Percentiles rank a stretch among this genome's conserved stretches.
phyloP scores from a whole-genome alignment of 2,797 vertebrate genomes.

The Amblyraja radiata region DNA sequence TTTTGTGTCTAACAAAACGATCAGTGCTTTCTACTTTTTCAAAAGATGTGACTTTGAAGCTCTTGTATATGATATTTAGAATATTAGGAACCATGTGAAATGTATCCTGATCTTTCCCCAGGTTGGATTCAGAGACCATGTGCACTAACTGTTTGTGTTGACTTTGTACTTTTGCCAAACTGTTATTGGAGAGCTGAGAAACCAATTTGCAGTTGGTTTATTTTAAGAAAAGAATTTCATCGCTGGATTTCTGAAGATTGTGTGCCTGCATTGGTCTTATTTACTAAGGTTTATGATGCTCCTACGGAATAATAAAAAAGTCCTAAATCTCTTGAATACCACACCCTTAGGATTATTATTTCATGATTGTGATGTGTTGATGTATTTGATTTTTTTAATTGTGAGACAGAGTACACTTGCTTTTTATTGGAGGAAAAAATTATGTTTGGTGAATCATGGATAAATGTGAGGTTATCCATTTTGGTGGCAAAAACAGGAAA shows the following conservation, averaged over 20 bases:
- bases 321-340: no score
- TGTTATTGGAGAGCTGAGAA: neutral
- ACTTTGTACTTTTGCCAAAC: slow-evolving; percentile 1
- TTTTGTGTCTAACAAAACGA: neutral
- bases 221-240: neutral
- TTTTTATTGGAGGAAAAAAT: neutral
- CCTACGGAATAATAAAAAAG: no score
- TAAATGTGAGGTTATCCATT: no score
- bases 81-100: neutral
- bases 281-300: neutral
- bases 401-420: neutral
- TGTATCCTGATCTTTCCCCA: neutral
- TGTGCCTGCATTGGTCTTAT: neutral
- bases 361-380: neutral
- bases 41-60: no score
- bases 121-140: neutral
- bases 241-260: neutral
- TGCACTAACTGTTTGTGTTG: neutral
- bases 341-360: neutral
- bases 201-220: neutral
- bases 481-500: no score
- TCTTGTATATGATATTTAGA: neutral
- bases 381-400: neutral
- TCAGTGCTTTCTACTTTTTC: neutral
- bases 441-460: neutral